phyloP scores from a whole-genome alignment of 2,797 vertebrate genomes.

The Rhyacichthys aspro region DNA sequence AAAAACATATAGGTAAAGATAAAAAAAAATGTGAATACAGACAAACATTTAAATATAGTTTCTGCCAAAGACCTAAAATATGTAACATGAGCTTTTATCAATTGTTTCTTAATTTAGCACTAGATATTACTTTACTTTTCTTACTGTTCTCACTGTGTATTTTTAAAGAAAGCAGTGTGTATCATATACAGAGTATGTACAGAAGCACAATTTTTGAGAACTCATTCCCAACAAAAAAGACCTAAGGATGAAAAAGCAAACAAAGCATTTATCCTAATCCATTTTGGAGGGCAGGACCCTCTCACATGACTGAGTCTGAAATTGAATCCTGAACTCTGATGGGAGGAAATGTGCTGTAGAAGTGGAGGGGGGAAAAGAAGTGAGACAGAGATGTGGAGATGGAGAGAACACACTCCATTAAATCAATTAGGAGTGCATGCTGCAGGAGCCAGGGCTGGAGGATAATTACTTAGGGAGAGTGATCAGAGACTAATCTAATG shows the following conservation, averaged over 20 bases:
- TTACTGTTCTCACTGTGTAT: no score
- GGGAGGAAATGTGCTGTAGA: conserved; percentile 37
- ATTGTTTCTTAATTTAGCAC: no score
- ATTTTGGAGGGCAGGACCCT: conserved; percentile 5
- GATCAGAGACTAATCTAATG: conserved; percentile 75
- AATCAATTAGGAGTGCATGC: conserved; percentile 70
- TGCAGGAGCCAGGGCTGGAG: conserved; percentile 61
- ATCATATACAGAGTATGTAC: no score
- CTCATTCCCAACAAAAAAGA: no score
- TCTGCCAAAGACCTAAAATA: no score
- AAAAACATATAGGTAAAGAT: no score
- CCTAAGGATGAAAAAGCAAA: not conserved
- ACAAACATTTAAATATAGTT: no score
- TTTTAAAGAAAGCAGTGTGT: no score
- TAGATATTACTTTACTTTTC: no score
- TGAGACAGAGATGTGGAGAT: conserved; percentile 23
- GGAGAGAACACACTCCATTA: conserved; percentile 65
- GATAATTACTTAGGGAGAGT: conserved; percentile 74
- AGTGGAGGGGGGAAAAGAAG: not conserved
- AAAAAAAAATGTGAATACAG: no score
- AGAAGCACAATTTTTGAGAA: no score
- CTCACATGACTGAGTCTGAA: conserved; percentile 36
- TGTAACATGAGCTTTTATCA: no score
- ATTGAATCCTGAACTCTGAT: conserved; percentile 47
- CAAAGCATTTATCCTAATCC: conserved; percentile 17